Base-by-base conservation (phyloP, 2,888 invertebrate species). In the Belgica antarctica region DNA sequence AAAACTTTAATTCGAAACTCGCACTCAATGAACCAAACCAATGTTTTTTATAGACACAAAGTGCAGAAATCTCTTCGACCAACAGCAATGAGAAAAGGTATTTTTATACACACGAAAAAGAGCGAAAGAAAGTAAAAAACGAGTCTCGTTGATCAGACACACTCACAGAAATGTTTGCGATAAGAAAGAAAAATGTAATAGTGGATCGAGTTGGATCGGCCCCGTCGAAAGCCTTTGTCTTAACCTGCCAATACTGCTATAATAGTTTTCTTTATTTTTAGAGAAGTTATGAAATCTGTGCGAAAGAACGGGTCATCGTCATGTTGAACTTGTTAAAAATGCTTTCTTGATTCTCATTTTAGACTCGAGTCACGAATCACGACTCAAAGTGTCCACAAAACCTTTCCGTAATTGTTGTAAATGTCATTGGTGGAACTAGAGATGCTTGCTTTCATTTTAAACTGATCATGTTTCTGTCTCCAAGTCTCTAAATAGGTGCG, bases 201-300 rank as follows among this genome's bases (percentile, higher is more conserved):
- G 27, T 62, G 15, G 34, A 19, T 28, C 19, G 22, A 59, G n/a
- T 25, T 15, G 8, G 4, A 7, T 12, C 24, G 3, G n/a, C 59
- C 2, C 12, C 7, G 15, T 12, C 46, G 17, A 46, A 46, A 46
- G n/a, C n/a, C n/a, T n/a, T n/a, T 15, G 27, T 27, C 25, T 27
- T 8, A 8, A 8, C 24, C 15, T 61, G 24, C 22, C 17, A 17
- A 2, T 41, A 41, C 22, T 68, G 68, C 66, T 68, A 68, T 34
- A 47, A 46, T 41, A 28, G 36, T 24, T 68, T 68, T 68, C 68
- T 68, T 68, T 68, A 68, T 68, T 68, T 68, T 57, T 68, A 68
- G 68, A 66, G 19, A 31, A 65, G n/a, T 65, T 65, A 10, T 59
- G 59, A 52, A 52, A 19, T 2, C n/a, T 41, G 41, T 10, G n/a